Evolutionary conservation across 2,888 invertebrate species (phyloP).

Genomic region (Lithophane ornitopus): DNA sequence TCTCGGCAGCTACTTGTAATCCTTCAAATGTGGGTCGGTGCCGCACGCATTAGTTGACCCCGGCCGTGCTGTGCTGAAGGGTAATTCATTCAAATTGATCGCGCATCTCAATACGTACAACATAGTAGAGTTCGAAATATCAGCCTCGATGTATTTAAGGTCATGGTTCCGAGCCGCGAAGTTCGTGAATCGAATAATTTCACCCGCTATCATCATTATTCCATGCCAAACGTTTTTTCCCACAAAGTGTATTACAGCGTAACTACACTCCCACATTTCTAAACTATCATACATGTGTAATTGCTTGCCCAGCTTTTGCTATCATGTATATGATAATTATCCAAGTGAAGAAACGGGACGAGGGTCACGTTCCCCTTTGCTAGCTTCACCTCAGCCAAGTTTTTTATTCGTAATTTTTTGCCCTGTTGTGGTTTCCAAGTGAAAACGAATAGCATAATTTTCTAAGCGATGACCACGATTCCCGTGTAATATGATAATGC

Average conservation of each 20-base stretch:
- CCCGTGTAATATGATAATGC: slow-evolving; percentile 90
- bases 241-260: slow-evolving; percentile 27
- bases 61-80: slow-evolving; percentile 81
- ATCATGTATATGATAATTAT: slow-evolving; percentile 67
- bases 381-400: slow-evolving; percentile 51
- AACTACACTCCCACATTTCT: slow-evolving; percentile 47
- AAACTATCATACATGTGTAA: slow-evolving; percentile 54
- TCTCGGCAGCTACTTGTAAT: slow-evolving; percentile 90
- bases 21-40: slow-evolving; percentile 90
- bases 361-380: slow-evolving; percentile 70
- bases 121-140: slow-evolving; percentile 61
- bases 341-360: slow-evolving; percentile 68
- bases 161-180: slow-evolving; percentile 37
- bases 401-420: slow-evolving; percentile 73
- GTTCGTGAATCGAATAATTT: slow-evolving; percentile 59
- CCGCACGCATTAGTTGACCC: slow-evolving; percentile 89
- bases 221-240: slow-evolving; percentile 37
- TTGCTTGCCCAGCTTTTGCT: slow-evolving; percentile 45
- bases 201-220: slow-evolving; percentile 36
- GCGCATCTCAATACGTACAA: slow-evolving; percentile 71
- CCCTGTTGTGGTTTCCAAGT: slow-evolving; percentile 80
- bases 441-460: slow-evolving; percentile 89
- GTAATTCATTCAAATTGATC: slow-evolving; percentile 85
- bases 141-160: slow-evolving; percentile 56
- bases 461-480: slow-evolving; percentile 88